A percentile compares a stretch with the other conserved stretches of the same genome.
These are phyloP conservation scores for Lasioglossum zephyrum DNA, from an alignment of 2,888 invertebrate genomes.

Conservation along the genomic window DNA sequence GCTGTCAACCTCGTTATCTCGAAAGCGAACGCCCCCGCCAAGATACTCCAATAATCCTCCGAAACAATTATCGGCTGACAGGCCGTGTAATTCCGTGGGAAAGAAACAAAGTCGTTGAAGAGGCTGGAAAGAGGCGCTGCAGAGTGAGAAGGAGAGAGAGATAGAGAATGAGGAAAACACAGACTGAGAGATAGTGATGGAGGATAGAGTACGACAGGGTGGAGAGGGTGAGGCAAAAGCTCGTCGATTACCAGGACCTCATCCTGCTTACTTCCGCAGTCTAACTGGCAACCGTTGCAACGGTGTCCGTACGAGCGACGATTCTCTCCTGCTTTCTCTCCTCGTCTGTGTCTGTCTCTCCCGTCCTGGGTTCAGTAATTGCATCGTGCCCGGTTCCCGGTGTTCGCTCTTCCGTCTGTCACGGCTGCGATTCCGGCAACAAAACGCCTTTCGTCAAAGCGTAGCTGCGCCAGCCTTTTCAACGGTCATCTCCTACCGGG, in stretches of 20 bases:
- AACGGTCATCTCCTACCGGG: constrained; percentile 39
- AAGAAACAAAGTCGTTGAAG: constrained; percentile 43
- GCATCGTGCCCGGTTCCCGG: constrained; percentile 64
- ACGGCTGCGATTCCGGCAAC: constrained; percentile 66
- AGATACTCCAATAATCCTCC: constrained; percentile 50
- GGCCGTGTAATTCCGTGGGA: constrained; percentile 49
- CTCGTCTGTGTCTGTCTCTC: constrained; percentile 2
- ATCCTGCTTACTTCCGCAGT: constrained; percentile 51
- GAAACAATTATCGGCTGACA: constrained; percentile 51
- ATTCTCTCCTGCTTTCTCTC: constrained; percentile 11
- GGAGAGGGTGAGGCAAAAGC: neutral
- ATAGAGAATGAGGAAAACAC: neutral
- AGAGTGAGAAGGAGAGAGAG: neutral
- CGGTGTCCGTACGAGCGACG: constrained; percentile 31
- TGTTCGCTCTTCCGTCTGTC: constrained; percentile 68
- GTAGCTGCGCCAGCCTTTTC: constrained; percentile 63
- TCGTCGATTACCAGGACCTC: constrained; percentile 48
- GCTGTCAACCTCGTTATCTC: constrained; percentile 57
- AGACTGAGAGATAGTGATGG: neutral
- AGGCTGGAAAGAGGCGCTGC: neutral
- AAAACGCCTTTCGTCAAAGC: constrained; percentile 72
- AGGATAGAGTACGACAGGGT: neutral
- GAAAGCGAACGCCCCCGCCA: constrained; percentile 44
- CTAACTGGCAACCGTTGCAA: constrained; percentile 36
- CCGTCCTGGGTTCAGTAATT: constrained; percentile 64